phyloP scores from a whole-genome alignment of 1,140 invertebrate species.

The Danaus plexippus region DNA sequence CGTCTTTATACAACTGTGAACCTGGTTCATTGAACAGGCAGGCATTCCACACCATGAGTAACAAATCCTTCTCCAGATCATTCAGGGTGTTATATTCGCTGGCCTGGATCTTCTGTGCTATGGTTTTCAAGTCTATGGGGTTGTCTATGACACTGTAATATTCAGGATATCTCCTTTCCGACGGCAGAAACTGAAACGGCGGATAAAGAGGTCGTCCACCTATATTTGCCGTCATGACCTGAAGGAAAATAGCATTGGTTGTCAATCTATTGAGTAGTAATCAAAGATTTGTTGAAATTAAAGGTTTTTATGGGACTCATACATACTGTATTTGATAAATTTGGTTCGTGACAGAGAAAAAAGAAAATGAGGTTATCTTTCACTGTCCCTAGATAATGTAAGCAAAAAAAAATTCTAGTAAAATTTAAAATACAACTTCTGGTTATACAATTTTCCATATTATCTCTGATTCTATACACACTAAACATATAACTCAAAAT shows the following conservation, averaged over 20 bases:
- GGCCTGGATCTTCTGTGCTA: constrained; percentile 92
- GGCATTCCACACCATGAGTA: constrained; percentile 95
- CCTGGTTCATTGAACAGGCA: constrained; percentile 97
- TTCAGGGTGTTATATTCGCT: constrained; percentile 81
- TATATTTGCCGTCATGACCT: constrained; percentile 85
- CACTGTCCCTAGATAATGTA: no score
- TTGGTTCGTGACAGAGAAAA: no score
- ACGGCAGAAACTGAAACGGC: constrained; percentile 92
- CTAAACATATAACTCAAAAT: no score
- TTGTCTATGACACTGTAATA: constrained; percentile 97
- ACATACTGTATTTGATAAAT: no score
- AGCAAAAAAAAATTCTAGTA: no score
- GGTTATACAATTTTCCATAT: no score
- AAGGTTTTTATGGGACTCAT: no score
- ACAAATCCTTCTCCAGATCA: constrained; percentile 92
- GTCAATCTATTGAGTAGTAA: no score
- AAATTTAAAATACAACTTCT: no score
- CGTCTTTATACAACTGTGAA: constrained; percentile 97
- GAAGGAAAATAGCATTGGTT: background rate
- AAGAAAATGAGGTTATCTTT: no score
- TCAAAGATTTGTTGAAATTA: no score
- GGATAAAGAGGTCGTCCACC: constrained; percentile 86
- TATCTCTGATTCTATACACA: no score
- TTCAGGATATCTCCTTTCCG: constrained; percentile 93
- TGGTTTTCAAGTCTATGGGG: constrained; percentile 95